These are phyloP conservation scores for Peromyscus polionotus DNA, from an alignment of 2,113 vertebrate species.

Conservation along the genomic window DNA sequence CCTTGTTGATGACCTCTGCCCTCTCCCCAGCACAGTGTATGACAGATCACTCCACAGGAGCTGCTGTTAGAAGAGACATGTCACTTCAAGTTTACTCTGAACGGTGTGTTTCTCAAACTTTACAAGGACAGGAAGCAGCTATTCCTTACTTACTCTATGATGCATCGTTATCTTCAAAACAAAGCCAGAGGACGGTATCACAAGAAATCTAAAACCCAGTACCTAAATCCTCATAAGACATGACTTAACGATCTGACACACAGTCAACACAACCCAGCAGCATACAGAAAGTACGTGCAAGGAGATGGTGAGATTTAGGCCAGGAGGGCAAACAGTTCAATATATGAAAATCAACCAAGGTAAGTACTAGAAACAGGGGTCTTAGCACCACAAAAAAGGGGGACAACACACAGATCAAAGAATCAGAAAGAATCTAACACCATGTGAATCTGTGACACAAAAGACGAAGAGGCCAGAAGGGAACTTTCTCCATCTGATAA, in stretches of 20 bases:
- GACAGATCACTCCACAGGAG: not conserved
- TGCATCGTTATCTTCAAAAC: not conserved
- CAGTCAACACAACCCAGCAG: not conserved
- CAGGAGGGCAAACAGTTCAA: not conserved
- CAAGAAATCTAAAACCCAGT: not conserved
- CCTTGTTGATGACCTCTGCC: no score
- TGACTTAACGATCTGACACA: not conserved
- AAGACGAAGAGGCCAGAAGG: not conserved
- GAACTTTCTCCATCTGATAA: not conserved
- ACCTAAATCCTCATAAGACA: not conserved
- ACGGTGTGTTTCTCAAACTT: not conserved
- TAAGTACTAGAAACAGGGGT: not conserved
- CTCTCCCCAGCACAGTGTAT: not conserved
- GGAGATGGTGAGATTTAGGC: not conserved
- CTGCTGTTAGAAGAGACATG: not conserved
- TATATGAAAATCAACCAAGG: constrained; percentile 31
- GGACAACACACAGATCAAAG: not conserved
- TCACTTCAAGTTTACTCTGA: constrained; percentile 36
- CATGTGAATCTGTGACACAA: not conserved
- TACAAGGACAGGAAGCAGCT: not conserved
- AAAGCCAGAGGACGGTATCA: constrained; percentile 6
- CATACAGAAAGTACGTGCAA: not conserved
- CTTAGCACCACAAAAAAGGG: not conserved
- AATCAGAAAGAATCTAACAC: constrained; percentile 13
- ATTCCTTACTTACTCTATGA: constrained; percentile 31